These are phyloP conservation scores for Pomacea maculata DNA, from an alignment of 1,140 invertebrate genomes.

Conservation along the genomic window DNA sequence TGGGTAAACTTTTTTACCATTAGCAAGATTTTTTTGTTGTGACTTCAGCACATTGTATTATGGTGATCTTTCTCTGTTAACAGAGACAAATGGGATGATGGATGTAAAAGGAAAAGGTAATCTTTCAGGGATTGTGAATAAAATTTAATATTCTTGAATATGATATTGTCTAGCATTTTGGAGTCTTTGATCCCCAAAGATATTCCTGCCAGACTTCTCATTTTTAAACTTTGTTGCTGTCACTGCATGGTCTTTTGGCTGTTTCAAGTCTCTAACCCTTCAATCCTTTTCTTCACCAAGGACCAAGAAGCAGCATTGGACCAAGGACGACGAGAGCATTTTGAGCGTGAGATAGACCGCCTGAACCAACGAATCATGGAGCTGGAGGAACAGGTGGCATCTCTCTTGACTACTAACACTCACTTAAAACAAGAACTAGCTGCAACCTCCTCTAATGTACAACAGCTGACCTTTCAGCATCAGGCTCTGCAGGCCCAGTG, in stretches of 20 bases:
- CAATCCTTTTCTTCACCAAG: background rate
- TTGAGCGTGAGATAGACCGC: constrained; percentile 48
- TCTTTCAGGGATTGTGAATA: too few relatives aligned
- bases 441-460: constrained; percentile 1
- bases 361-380: constrained; percentile 46
- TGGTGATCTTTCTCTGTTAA: too few relatives aligned
- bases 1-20: too few relatives aligned
- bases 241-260: background rate
- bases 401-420: constrained; percentile 39
- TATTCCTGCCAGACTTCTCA: too few relatives aligned
- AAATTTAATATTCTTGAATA: too few relatives aligned
- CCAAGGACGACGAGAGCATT: constrained; percentile 45
- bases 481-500: constrained; percentile 49
- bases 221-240: too few relatives aligned
- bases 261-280: background rate
- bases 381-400: constrained; percentile 47
- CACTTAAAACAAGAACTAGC: constrained; percentile 44
- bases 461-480: constrained; percentile 52
- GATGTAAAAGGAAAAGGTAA: too few relatives aligned
- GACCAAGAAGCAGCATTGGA: constrained; percentile 37
- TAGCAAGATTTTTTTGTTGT: too few relatives aligned
- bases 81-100: too few relatives aligned
- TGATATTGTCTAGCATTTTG: too few relatives aligned
- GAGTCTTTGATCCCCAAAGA: too few relatives aligned
- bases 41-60: too few relatives aligned